Percentiles rank a stretch among this genome's conserved stretches.
Evolutionary conservation across 2,797 vertebrate genomes (phyloP).

Genomic region (Ctenopoma kingsleyae): DNA sequence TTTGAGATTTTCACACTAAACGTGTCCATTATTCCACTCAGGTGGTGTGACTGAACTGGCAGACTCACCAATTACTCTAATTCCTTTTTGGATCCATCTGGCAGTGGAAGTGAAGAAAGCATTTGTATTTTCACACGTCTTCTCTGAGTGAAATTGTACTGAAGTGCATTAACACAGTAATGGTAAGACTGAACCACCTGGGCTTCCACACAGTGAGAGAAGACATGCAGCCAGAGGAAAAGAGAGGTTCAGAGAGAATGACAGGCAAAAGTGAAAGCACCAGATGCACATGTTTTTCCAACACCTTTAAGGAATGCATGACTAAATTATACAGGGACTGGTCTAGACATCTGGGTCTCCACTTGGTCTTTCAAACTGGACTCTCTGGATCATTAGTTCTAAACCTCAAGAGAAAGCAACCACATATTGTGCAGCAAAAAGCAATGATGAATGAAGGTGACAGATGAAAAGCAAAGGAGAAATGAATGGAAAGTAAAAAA

Average conservation of each 20-base stretch:
- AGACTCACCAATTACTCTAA: slow-evolving; percentile 60
- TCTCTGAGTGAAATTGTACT: slow-evolving; percentile 44
- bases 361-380: slow-evolving; percentile 53
- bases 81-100: slow-evolving; percentile 59
- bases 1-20: slow-evolving; percentile 62
- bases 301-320: slow-evolving; percentile 72
- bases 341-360: slow-evolving; percentile 66
- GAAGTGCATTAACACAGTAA: slow-evolving; percentile 59
- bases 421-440: slow-evolving; percentile 43
- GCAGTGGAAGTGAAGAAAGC: slow-evolving; percentile 53
- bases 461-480: slow-evolving; percentile 20
- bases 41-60: slow-evolving; percentile 56
- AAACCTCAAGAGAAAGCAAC: slow-evolving; percentile 51
- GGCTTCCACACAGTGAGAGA: slow-evolving; percentile 47
- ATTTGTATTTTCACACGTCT: slow-evolving; percentile 53
- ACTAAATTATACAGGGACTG: slow-evolving; percentile 63
- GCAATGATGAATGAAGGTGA: slow-evolving; percentile 58
- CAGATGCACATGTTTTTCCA: slow-evolving; percentile 71
- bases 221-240: slow-evolving; percentile 33
- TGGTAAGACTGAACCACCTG: slow-evolving; percentile 60
- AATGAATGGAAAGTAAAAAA: slow-evolving; percentile 33
- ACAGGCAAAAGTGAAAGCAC: slow-evolving; percentile 43
- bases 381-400: slow-evolving; percentile 33
- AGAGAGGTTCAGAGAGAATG: slow-evolving; percentile 38
- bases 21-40: slow-evolving; percentile 62